Evolutionary conservation across 2,113 vertebrate species (phyloP), one percentile per base, ranked within the genome.

Genomic region (Podarcis muralis): DNA sequence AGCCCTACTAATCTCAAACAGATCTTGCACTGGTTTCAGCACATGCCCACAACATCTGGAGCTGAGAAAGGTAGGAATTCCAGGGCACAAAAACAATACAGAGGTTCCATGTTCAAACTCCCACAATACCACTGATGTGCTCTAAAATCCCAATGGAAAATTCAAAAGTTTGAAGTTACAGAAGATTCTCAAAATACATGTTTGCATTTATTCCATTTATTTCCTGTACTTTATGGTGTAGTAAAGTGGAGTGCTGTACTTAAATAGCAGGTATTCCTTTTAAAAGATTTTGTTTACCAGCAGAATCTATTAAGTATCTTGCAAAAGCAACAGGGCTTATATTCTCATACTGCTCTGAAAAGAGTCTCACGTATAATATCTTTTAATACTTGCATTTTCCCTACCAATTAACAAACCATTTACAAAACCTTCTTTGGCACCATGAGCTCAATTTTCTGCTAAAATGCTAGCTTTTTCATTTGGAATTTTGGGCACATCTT

Each of bases 81-180:
- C 79, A 65, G 57, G 32, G 20, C 79, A 62, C 79, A 62, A 65
- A 11, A 81, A 81, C 57, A 81, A 81, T 81, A 23, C 79, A 81
- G 79, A 62, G 20, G 30, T 62, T 81, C 30, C 30, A 27, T 32
- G 62, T 35, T 62, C 53, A 81, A 62, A 81, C 57, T 35, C 57
- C n/a, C 11, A 62, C 79, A 81, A 65, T 35, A 81, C 57, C 57
- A 62, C 79, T 81, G 57, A 35, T 62, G n/a, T 62, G 18, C 79
- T 81, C 53, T 65, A n/a, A 81, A 65, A 81, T 9, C 84, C 84
- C 84, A 85, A 30, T 65, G 57, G 72, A 85, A 65, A 85, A 85
- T 85, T 85, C 23, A 85, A 85, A 59, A 30, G 53, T 62, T 85
- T 76, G 84, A 76, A 62, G 53, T 62, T 85, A 20, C 57, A 76